Evolutionary conservation across 1,140 invertebrate genomes (phyloP).

Genomic region (Ganaspis sp.): DNA sequence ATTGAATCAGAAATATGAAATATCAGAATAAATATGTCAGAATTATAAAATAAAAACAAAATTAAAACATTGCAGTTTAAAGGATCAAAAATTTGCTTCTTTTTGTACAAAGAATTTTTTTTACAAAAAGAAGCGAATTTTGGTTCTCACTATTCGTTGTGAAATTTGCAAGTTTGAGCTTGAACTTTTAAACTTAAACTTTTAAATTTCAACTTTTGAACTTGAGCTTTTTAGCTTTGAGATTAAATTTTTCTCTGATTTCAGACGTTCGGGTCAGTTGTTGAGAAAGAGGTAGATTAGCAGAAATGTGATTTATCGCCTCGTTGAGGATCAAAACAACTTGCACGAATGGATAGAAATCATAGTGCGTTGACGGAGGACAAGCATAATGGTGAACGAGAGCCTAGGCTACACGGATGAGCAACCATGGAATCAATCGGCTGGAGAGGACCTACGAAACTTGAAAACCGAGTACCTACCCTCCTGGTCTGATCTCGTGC

Average conservation of each 20-base stretch:
- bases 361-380: constrained; percentile 52
- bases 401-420: constrained; percentile 49
- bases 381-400: constrained; percentile 58
- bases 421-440: constrained; percentile 38
- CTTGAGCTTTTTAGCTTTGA: too few relatives aligned
- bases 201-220: too few relatives aligned
- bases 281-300: neutral
- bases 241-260: neutral
- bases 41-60: too few relatives aligned
- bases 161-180: too few relatives aligned
- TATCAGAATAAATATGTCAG: too few relatives aligned
- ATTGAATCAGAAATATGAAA: too few relatives aligned
- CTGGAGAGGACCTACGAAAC: constrained; percentile 35
- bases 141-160: too few relatives aligned
- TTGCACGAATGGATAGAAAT: constrained; percentile 40
- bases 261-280: neutral
- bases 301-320: constrained; percentile 18
- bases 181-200: too few relatives aligned
- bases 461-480: constrained; percentile 50
- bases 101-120: too few relatives aligned
- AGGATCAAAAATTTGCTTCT: too few relatives aligned
- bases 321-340: constrained; percentile 15
- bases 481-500: constrained; percentile 65
- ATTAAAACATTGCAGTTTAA: too few relatives aligned
- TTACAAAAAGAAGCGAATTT: too few relatives aligned